Percentiles rank a stretch among this genome's conserved stretches.
Evolutionary conservation across 2,888 invertebrate species (phyloP).

Genomic region (Mimumesa dahlbomi): DNA sequence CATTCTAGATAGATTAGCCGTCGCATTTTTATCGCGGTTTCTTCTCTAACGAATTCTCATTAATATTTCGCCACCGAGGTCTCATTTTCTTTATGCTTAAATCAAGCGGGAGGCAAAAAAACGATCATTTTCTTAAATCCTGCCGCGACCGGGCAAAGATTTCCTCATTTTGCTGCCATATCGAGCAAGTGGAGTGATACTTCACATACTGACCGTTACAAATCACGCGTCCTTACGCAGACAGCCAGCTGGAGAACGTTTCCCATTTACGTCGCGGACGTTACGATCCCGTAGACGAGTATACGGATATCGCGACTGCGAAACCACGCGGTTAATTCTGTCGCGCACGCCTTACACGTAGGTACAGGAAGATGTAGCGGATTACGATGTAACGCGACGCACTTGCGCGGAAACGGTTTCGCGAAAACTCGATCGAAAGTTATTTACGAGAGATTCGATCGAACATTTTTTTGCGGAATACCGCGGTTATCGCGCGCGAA

Average conservation of each 20-base stretch:
- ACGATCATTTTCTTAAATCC: neutral
- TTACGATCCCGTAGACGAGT: constrained; percentile 33
- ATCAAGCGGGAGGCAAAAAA: neutral
- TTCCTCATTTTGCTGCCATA: constrained; percentile 57
- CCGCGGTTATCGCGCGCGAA: too few species aligned
- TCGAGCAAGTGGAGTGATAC: constrained; percentile 48
- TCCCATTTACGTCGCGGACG: constrained; percentile 41
- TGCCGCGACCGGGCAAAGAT: constrained; percentile 25
- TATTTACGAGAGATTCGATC: too few species aligned
- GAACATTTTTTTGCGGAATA: too few species aligned
- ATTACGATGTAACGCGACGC: neutral
- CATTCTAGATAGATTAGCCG: neutral
- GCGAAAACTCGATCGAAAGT: neutral
- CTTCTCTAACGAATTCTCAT: too few species aligned
- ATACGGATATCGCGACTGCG: constrained; percentile 29
- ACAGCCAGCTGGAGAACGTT: constrained; percentile 42
- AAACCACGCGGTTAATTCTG: constrained; percentile 18
- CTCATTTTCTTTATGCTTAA: too few species aligned
- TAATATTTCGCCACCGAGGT: too few species aligned
- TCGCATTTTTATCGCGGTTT: too few species aligned
- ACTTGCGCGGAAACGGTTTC: constrained; percentile 12
- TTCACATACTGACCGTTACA: constrained; percentile 63
- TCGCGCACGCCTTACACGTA: constrained; percentile 6
- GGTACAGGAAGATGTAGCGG: constrained; percentile 8
- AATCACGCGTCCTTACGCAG: constrained; percentile 60